Evolutionary conservation across 2,888 invertebrate genomes (phyloP), one percentile per base, ranked within the genome.

Genomic region (Parnassius glacialis): DNA sequence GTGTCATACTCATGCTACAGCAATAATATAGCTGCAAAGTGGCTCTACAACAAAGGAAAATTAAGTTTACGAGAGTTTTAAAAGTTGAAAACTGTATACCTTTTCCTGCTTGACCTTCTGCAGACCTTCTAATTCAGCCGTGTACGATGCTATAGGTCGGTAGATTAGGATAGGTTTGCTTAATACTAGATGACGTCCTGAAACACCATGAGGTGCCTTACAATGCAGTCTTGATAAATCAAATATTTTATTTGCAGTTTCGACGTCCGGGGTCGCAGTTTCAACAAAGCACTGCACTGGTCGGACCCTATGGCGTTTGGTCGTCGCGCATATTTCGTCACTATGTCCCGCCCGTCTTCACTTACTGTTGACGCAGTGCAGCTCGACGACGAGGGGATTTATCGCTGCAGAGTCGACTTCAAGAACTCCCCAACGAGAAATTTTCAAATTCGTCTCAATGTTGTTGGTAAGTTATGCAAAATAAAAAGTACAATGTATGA

Each of bases 401-500:
- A 97, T 89, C 92, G 97, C 67, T 97, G 97, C 84, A 92, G 97
- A 65, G 97, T 97, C 47, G 97, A 97, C 90, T 97, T 97, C 84
- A 95, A 95, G 75, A 96, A 96, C 75, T 96, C 96, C 0, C 97
- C 97, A 13, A 97, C 97, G 3, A 94, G 96, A 73, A 97, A 96
- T 84, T 96, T 96, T 80, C 95, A 96, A 75, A 96, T 97, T 81
- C 95, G 95, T 76, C 93, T 97, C 69, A 96, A 96, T 78, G 97
- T 97, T 77, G 95, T 97, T 78, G 97, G 97, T 97, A 85, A 95
- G 95, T 92, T 10, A 47, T 10, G 45, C n/a, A 7, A 34, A 34
- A 7, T 34, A 7, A 7, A 25, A 34, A 34, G 34, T 34, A 34
- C 7, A 34, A 34, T 5, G 34, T 34, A 34, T 34, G 0, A 34